phyloP scores from a whole-genome alignment of 2,113 vertebrate genomes.

The Solea senegalensis region DNA sequence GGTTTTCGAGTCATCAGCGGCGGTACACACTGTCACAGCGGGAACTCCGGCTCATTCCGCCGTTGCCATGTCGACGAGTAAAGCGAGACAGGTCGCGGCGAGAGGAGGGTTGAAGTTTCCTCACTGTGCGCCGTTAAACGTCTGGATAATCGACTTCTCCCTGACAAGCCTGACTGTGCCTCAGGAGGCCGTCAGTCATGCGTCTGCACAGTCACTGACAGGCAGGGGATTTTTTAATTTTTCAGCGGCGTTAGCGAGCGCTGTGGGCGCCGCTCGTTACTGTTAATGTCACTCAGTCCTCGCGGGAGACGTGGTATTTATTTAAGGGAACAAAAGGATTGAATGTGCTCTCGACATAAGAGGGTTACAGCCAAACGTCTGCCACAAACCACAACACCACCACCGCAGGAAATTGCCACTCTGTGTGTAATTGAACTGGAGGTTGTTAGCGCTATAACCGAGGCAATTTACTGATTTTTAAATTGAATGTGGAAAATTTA shows the following conservation, averaged over 20 bases:
- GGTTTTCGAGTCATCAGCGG: constrained; percentile 6
- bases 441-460: no score
- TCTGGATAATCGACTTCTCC: constrained; percentile 3
- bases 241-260: neutral
- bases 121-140: constrained; percentile 1
- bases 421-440: no score
- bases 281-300: no score
- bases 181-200: neutral
- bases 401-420: no score
- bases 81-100: constrained; percentile 22
- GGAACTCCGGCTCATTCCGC: constrained; percentile 12
- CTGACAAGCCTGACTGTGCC: neutral
- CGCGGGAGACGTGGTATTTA: no score
- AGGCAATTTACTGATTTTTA: no score
- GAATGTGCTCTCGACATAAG: no score
- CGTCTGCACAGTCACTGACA: neutral
- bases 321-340: no score
- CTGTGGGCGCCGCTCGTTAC: no score
- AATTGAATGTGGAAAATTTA: no score
- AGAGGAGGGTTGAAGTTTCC: constrained; percentile 4
- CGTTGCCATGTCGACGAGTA: constrained; percentile 41
- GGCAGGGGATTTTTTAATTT: neutral
- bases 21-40: constrained; percentile 9
- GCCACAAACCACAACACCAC: no score
- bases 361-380: no score